Conservation (phyloP, 2,888 invertebrate genomes). For the Erebia aethiops region DNA sequence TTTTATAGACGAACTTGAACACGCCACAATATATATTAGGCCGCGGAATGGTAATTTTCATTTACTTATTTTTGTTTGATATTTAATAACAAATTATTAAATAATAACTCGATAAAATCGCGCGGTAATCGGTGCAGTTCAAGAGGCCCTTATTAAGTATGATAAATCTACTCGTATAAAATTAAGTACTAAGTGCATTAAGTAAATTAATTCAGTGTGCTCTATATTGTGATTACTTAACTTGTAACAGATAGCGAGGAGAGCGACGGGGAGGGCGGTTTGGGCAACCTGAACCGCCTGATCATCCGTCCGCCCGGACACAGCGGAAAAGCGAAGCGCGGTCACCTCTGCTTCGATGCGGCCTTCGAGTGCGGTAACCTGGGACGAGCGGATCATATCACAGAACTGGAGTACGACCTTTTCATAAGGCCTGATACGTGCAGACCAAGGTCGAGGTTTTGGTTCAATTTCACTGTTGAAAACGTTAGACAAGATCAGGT, state of each 20-base stretch:
- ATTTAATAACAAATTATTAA: too few species aligned
- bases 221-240: not conserved
- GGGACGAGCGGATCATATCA: conserved; percentile 96
- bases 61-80: not conserved
- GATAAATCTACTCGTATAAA: too few species aligned
- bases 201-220: too few species aligned
- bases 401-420: conserved; percentile 97
- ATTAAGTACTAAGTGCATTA: too few species aligned
- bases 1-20: conserved; percentile 73
- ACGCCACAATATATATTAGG: conserved; percentile 86
- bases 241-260: conserved; percentile 90
- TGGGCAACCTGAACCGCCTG: conserved; percentile 95
- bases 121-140: not conserved
- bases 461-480: conserved; percentile 99
- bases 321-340: conserved; percentile 97
- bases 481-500: conserved; percentile 97
- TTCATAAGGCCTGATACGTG: conserved; percentile 98
- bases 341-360: conserved; percentile 98
- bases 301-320: conserved; percentile 95
- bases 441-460: conserved; percentile 94
- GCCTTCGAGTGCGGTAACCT: conserved; percentile 98
- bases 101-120: too few species aligned
- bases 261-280: conserved; percentile 95
- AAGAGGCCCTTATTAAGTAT: too few species aligned
- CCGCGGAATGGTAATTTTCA: conserved; percentile 72